Conservation (phyloP, 2,797 vertebrate species). For the Apodemus agrarius region DNA sequence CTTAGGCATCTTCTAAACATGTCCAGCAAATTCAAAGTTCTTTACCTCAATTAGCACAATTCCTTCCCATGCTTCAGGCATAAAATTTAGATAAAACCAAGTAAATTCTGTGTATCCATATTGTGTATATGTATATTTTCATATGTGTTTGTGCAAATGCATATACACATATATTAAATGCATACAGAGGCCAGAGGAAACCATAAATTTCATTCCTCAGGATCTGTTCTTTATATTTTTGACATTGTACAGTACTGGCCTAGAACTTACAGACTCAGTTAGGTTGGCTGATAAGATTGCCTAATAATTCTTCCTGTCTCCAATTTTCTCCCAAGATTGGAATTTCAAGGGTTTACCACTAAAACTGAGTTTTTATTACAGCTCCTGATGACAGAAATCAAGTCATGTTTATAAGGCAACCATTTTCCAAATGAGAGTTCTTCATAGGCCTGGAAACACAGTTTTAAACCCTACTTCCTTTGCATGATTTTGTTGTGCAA, state of each 20-base stretch:
- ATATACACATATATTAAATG: neutral
- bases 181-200: neutral
- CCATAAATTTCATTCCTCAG: neutral
- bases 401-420: neutral
- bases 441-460: neutral
- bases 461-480: neutral
- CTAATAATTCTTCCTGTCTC: neutral
- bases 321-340: neutral
- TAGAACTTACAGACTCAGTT: neutral
- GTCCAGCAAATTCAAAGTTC: neutral
- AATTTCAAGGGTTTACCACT: neutral
- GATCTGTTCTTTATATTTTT: fast-evolving
- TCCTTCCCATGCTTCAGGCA: neutral
- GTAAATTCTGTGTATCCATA: neutral
- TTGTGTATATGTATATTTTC: neutral
- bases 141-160: neutral
- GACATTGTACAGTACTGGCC: neutral
- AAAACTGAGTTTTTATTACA: neutral
- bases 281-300: neutral
- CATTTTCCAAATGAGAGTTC: neutral
- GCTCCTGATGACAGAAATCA: neutral
- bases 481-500: neutral
- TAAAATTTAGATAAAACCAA: neutral
- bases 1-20: neutral
- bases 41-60: neutral